These are phyloP conservation scores for Parazoanthus atlanticus DNA, from an alignment of 92 coral and sea anemone species.

Conservation along the genomic window DNA sequence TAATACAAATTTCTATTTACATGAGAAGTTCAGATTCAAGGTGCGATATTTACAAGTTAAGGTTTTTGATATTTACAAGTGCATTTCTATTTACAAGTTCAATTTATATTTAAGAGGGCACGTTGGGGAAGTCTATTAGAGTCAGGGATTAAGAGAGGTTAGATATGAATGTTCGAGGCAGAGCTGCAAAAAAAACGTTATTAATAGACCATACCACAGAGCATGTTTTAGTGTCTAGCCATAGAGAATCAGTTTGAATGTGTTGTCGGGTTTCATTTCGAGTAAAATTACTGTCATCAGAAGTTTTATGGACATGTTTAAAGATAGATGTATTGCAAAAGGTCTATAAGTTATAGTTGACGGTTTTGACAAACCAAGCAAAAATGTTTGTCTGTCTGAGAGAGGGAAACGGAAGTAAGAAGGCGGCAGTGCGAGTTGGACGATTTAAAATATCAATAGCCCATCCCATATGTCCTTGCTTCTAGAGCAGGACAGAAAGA, in stretches of 20 bases:
- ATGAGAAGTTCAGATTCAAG: too few species aligned
- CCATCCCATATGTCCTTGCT: background rate
- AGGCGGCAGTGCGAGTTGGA: background rate
- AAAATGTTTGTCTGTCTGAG: too few species aligned
- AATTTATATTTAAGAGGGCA: too few species aligned
- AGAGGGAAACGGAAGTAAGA: background rate
- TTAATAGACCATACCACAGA: background rate
- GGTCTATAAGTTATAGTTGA: background rate
- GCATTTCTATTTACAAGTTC: too few species aligned
- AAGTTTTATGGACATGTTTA: background rate
- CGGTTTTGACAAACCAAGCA: background rate
- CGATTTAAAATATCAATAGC: background rate
- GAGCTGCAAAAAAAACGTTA: too few species aligned
- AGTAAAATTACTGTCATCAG: background rate
- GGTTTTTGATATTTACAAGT: too few species aligned
- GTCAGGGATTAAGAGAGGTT: too few species aligned
- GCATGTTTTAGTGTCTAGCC: background rate
- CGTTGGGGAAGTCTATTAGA: too few species aligned
- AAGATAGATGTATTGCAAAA: background rate
- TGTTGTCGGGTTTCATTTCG: background rate
- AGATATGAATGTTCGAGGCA: too few species aligned
- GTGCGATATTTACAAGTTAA: too few species aligned
- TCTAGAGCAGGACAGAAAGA: background rate
- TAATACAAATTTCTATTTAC: too few species aligned
- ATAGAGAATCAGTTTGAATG: background rate